These are phyloP conservation scores for Tuberolachnus salignus DNA, from an alignment of 2,888 invertebrate species.

Conservation along the genomic window DNA sequence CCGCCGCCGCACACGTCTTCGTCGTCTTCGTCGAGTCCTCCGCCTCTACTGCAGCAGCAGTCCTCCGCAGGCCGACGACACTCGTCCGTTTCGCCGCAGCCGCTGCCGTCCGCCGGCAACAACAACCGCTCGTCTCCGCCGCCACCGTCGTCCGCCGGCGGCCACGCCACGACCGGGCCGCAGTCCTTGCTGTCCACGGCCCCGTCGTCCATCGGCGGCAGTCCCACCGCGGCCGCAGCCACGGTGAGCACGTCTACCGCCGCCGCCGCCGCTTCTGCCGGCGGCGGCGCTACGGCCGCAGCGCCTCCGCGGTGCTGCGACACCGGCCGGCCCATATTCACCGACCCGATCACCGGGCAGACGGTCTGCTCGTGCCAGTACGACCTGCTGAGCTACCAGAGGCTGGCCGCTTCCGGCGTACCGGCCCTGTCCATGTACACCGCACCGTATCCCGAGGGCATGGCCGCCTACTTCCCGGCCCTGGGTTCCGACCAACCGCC, in stretches of 20 bases:
- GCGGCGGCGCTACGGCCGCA: conserved; percentile 59
- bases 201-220: conserved; percentile 46
- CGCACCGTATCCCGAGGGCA: conserved; percentile 78
- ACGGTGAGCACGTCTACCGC: conserved; percentile 62
- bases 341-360: conserved; percentile 86
- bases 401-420: conserved; percentile 72
- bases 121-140: conserved; percentile 14
- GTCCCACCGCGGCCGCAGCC: conserved; percentile 59
- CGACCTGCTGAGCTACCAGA: conserved; percentile 84
- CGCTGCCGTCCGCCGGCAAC: conserved; percentile 23
- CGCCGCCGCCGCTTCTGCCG: conserved; percentile 64
- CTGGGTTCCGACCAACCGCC: conserved; percentile 84
- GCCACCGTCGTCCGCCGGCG: conserved; percentile 23
- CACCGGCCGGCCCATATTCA: conserved; percentile 88
- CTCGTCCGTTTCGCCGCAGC: conserved; percentile 31
- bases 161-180: not conserved
- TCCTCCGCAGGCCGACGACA: conserved; percentile 34
- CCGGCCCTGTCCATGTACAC: conserved; percentile 81
- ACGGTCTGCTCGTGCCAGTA: conserved; percentile 90
- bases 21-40: conserved; percentile 47
- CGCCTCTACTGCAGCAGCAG: conserved; percentile 37
- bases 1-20: conserved; percentile 37
- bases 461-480: conserved; percentile 85
- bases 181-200: conserved; percentile 25
- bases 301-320: conserved; percentile 76